phyloP scores from a whole-genome alignment of 2,113 vertebrate genomes.

The Leuciscus idus region DNA sequence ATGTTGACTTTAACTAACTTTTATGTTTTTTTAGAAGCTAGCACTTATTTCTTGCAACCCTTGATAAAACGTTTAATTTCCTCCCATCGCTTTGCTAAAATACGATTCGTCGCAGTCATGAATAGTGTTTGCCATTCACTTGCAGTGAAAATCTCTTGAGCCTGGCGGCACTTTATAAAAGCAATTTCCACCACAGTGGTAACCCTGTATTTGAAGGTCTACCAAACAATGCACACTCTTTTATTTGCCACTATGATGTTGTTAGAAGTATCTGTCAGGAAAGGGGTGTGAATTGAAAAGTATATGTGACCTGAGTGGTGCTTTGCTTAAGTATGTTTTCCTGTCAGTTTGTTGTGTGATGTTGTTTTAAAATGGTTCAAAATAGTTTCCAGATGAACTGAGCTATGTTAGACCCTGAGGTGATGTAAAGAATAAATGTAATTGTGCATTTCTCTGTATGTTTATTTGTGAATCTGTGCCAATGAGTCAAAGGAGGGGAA shows the following conservation, averaged over 20 bases:
- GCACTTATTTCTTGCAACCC: no score
- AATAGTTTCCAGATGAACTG: slow-evolving; percentile 52
- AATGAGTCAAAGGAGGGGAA: not conserved
- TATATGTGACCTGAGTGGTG: slow-evolving; percentile 45
- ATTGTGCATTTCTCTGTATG: slow-evolving; percentile 5
- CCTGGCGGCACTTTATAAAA: slow-evolving; percentile 39
- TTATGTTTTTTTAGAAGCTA: not conserved
- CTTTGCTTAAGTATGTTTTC: slow-evolving; percentile 43
- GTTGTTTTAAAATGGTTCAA: slow-evolving; percentile 45
- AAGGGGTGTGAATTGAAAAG: slow-evolving; percentile 34
- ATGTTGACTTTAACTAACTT: not conserved
- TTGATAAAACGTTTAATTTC: slow-evolving; percentile 2
- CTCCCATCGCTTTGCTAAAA: slow-evolving; percentile 6
- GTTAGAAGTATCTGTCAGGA: slow-evolving; percentile 35
- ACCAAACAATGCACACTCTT: slow-evolving; percentile 24
- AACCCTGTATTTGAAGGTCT: slow-evolving; percentile 36
- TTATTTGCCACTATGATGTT: slow-evolving; percentile 25
- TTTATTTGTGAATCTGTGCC: slow-evolving; percentile 42
- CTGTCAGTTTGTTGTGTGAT: slow-evolving; percentile 51
- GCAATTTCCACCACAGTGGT: slow-evolving; percentile 40
- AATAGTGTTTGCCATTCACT: slow-evolving; percentile 28
- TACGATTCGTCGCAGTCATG: slow-evolving; percentile 17
- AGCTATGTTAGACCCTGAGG: slow-evolving; percentile 59
- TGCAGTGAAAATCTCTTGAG: slow-evolving; percentile 29
- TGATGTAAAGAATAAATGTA: slow-evolving; percentile 54